Conservation (phyloP, 2,888 invertebrate genomes). For the Ceraclea dissimilis region DNA sequence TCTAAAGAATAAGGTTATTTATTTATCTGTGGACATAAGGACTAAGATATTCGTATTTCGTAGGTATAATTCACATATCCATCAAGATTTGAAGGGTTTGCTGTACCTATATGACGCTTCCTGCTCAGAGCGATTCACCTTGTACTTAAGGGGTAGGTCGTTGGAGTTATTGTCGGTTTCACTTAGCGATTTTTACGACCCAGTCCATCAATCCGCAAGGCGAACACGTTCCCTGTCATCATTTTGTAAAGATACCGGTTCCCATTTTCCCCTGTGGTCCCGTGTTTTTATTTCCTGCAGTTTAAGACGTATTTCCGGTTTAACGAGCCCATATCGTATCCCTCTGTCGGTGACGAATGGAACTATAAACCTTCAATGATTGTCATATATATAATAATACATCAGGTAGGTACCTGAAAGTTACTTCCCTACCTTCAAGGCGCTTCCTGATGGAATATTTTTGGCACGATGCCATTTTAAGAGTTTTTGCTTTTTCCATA, state of each 20-base stretch:
- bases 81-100: too few relatives aligned
- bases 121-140: too few relatives aligned
- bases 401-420: too few relatives aligned
- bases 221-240: not conserved
- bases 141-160: not conserved
- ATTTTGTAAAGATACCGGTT: not conserved
- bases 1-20: too few relatives aligned
- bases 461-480: too few relatives aligned
- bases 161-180: constrained; percentile 28
- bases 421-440: too few relatives aligned
- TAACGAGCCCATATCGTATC: constrained; percentile 2
- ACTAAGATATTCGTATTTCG: too few relatives aligned
- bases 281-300: constrained; percentile 24
- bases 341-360: not conserved
- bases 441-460: too few relatives aligned
- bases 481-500: too few relatives aligned
- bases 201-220: constrained; percentile 30
- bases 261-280: constrained; percentile 17
- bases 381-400: not conserved
- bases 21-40: too few relatives aligned
- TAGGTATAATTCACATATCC: too few relatives aligned
- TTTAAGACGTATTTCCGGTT: constrained; percentile 25
- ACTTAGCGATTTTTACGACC: constrained; percentile 34
- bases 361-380: not conserved
- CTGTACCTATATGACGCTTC: too few relatives aligned